Percentiles rank a stretch among this genome's conserved stretches.
These are phyloP conservation scores for Herminia tarsipennalis DNA, from an alignment of 2,888 invertebrate species.

Conservation along the genomic window DNA sequence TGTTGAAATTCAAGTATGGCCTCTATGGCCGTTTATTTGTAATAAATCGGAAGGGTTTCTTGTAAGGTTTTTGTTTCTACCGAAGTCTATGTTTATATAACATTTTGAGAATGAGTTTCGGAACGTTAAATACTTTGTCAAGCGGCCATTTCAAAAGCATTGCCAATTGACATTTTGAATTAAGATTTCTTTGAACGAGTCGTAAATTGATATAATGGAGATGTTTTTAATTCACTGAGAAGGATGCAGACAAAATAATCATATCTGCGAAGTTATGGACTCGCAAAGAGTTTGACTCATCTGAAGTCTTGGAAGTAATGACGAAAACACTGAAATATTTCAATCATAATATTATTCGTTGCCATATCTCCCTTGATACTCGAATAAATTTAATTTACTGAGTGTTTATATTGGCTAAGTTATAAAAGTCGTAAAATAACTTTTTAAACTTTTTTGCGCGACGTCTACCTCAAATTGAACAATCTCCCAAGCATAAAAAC, in stretches of 20 bases:
- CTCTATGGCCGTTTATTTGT: conserved; percentile 63
- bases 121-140: conserved; percentile 15
- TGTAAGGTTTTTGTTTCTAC: conserved; percentile 60
- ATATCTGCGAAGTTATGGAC: no score
- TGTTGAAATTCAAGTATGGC: conserved; percentile 72
- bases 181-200: conserved; percentile 5
- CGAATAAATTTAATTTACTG: conserved; percentile 10
- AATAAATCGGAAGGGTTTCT: conserved; percentile 63
- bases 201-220: no score
- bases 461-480: conserved; percentile 22
- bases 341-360: conserved; percentile 4
- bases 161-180: conserved; percentile 16
- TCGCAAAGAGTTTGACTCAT: no score
- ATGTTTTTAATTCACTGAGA: no score
- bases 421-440: conserved; percentile 26
- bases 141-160: conserved; percentile 13
- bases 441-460: conserved; percentile 27
- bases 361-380: conserved; percentile 5
- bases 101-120: conserved; percentile 15
- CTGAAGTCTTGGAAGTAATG: conserved; percentile 8
- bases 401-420: conserved; percentile 17
- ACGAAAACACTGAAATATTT: conserved; percentile 8
- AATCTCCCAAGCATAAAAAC: conserved; percentile 37
- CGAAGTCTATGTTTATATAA: conserved; percentile 38
- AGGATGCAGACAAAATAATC: no score